phyloP scores from a whole-genome alignment of 1,140 invertebrate species.

The Aradophagus sp. region DNA sequence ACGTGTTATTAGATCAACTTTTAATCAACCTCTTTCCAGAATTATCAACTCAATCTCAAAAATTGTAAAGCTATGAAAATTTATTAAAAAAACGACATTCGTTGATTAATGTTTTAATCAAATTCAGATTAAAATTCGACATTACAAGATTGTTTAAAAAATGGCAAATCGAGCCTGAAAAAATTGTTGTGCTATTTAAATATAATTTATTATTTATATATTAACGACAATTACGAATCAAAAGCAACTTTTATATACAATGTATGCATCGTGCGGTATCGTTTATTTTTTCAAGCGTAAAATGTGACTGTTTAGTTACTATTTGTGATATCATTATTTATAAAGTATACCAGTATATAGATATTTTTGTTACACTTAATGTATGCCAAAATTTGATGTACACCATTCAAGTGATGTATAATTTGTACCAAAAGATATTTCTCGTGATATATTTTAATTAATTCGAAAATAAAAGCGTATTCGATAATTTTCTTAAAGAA shows the following conservation, averaged over 20 bases:
- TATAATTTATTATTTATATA: conserved; percentile 33
- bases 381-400: conserved; percentile 22
- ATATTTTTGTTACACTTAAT: conserved; percentile 4
- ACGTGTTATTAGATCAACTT: conserved; percentile 72
- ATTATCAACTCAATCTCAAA: conserved; percentile 53
- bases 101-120: conserved; percentile 1
- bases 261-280: conserved; percentile 3
- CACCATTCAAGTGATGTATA: conserved; percentile 13
- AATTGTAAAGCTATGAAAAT: not conserved
- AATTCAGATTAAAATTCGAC: conserved; percentile 7
- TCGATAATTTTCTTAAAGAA: conserved; percentile 28
- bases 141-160: too few species aligned
- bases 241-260: conserved; percentile 18
- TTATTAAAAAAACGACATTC: not conserved
- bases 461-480: conserved; percentile 35
- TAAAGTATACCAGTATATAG: conserved; percentile 4
- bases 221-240: conserved; percentile 17
- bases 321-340: conserved; percentile 33
- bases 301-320: conserved; percentile 5
- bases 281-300: conserved; percentile 26
- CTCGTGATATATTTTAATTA: conserved; percentile 40
- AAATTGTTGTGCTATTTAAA: too few species aligned
- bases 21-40: conserved; percentile 74
- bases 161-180: too few species aligned
- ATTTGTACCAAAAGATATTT: conserved; percentile 32